Percentiles rank a stretch among this genome's conserved stretches.
Conservation (phyloP, 1,140 invertebrate genomes). For the Melitaea cinxia region DNA sequence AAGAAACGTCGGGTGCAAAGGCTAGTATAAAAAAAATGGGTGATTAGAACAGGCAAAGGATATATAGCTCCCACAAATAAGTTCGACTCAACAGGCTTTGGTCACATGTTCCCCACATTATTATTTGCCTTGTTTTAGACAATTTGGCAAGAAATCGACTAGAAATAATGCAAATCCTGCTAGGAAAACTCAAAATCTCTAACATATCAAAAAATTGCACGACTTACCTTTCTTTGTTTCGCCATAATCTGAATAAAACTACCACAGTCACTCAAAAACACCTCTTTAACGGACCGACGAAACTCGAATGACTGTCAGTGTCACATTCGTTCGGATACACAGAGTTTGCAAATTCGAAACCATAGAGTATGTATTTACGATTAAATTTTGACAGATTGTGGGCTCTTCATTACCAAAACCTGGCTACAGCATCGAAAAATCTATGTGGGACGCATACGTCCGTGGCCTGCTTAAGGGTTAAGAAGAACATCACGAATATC, state of each 20-base stretch:
- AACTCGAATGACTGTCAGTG: no score
- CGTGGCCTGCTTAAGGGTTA: neutral
- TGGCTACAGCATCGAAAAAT: conserved; percentile 2
- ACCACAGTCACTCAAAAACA: neutral
- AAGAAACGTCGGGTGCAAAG: no score
- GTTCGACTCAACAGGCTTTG: no score
- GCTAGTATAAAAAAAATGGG: no score
- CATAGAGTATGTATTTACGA: conserved; percentile 5
- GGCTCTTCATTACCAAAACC: conserved; percentile 6
- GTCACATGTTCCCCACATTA: no score
- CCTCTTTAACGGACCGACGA: no score
- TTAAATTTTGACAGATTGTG: conserved; percentile 7
- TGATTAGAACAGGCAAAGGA: no score
- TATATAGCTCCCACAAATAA: no score
- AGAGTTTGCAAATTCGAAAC: neutral
- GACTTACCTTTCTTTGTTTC: conserved; percentile 12
- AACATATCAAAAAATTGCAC: conserved; percentile 10
- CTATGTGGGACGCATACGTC: neutral
- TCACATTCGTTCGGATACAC: neutral
- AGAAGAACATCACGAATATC: no score
- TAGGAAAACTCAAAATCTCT: conserved; percentile 10
- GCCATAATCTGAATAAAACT: neutral
- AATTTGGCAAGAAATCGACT: no score
- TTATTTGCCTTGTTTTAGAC: no score
- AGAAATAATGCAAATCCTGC: neutral